Evolutionary conservation across 1,140 invertebrate species (phyloP).

Genomic region (Calosoma granatense): DNA sequence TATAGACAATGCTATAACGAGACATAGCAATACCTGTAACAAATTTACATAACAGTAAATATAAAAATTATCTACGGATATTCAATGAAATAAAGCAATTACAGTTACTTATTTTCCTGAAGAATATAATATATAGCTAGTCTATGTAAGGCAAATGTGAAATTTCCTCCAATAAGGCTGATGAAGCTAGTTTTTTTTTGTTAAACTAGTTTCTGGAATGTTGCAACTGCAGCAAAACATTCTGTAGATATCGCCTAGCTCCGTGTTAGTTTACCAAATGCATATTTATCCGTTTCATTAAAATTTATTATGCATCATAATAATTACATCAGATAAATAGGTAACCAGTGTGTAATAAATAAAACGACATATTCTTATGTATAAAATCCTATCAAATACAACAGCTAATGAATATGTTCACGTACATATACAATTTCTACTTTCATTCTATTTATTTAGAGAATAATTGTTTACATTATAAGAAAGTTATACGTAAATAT

Average conservation of each 20-base stretch:
- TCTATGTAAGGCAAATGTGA: slow-evolving; percentile 4
- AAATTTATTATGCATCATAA: too few relatives aligned
- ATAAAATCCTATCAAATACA: too few relatives aligned
- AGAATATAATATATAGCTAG: neutral
- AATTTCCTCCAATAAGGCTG: neutral
- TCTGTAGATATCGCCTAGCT: neutral
- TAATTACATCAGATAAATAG: too few relatives aligned
- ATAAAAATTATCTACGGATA: neutral
- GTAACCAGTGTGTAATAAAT: too few relatives aligned
- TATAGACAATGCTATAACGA: slow-evolving; percentile 18
- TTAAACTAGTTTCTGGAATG: slow-evolving; percentile 4
- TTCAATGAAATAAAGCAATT: neutral
- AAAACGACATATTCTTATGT: too few relatives aligned
- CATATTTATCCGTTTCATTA: too few relatives aligned
- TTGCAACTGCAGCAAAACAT: neutral
- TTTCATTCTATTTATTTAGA: too few relatives aligned
- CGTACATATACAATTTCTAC: too few relatives aligned
- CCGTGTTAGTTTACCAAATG: neutral
- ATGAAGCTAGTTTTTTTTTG: slow-evolving; percentile 4
- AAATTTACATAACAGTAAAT: neutral
- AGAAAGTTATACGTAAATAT: too few relatives aligned
- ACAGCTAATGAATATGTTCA: too few relatives aligned
- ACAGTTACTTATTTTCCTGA: neutral
- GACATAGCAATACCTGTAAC: slow-evolving; percentile 26
- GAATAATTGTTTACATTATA: too few relatives aligned